Evolutionary conservation across 2,113 vertebrate species (phyloP).

Genomic region (Vidua macroura): DNA sequence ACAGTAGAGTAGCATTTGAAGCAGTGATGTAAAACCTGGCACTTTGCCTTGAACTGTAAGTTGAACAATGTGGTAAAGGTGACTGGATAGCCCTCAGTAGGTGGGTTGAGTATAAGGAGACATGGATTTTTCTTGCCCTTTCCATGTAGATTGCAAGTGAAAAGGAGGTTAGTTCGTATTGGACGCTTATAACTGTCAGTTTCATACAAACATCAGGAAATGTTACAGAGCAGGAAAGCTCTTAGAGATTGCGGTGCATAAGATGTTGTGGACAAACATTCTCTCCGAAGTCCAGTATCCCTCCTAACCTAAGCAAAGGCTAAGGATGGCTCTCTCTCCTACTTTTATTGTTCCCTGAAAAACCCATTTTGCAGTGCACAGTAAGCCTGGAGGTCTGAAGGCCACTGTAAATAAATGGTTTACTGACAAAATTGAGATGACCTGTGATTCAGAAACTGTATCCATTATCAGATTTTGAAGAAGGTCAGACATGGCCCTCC

Average conservation of each 20-base stretch:
- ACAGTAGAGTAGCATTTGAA: background rate
- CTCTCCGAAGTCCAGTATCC: background rate
- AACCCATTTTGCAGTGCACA: conserved; percentile 13
- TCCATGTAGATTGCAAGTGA: background rate
- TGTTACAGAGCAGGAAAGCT: background rate
- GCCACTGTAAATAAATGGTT: conserved; percentile 38
- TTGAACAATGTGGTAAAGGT: background rate
- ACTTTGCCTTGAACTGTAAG: background rate
- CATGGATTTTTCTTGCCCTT: background rate
- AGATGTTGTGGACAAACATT: background rate
- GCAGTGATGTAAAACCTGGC: conserved; percentile 6
- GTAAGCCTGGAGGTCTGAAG: conserved; percentile 34
- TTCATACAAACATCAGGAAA: background rate
- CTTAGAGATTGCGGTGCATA: background rate
- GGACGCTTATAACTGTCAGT: background rate
- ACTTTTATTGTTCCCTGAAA: background rate
- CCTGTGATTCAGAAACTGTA: conserved; percentile 36
- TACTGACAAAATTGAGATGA: conserved; percentile 44
- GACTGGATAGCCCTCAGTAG: background rate
- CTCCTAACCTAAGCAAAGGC: background rate
- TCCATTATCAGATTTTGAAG: conserved; percentile 53
- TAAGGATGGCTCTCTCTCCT: conserved; percentile 2
- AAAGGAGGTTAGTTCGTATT: background rate
- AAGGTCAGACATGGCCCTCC: conserved; percentile 23
- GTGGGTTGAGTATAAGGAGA: background rate